Conservation (phyloP, 2,113 vertebrate species). For the Engraulis encrasicolus region DNA sequence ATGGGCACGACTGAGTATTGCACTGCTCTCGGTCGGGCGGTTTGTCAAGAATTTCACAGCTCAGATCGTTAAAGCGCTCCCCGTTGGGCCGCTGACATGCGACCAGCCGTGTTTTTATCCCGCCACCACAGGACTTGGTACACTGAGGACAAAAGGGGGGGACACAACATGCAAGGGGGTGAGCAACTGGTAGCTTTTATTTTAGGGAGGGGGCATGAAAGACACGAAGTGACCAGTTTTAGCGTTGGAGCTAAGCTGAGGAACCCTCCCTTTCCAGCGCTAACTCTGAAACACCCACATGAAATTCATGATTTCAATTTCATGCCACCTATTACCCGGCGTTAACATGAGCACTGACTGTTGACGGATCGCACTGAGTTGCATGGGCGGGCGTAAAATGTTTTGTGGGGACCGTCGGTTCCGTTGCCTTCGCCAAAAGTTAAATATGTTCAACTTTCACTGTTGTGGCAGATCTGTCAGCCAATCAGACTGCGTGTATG, state of each 20-base stretch:
- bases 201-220: slow-evolving; percentile 18
- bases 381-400: no score
- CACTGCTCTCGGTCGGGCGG: slow-evolving; percentile 96
- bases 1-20: slow-evolving; percentile 89
- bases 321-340: no score
- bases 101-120: slow-evolving; percentile 90
- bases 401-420: no score
- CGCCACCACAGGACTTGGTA: slow-evolving; percentile 88
- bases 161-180: slow-evolving; percentile 14
- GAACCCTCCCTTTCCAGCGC: background rate
- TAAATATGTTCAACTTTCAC: no score
- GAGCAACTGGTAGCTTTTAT: background rate
- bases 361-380: no score
- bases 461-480: no score
- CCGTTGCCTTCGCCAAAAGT: no score
- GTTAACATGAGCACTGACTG: no score
- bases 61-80: slow-evolving; percentile 92
- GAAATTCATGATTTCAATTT: no score
- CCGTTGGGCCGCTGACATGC: slow-evolving; percentile 91
- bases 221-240: background rate
- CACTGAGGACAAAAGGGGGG: slow-evolving; percentile 76
- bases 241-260: background rate
- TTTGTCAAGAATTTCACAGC: slow-evolving; percentile 97
- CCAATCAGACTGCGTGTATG: no score
- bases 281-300: background rate